phyloP scores from a whole-genome alignment of 2,113 vertebrate genomes.

The Accipiter cooperii region DNA sequence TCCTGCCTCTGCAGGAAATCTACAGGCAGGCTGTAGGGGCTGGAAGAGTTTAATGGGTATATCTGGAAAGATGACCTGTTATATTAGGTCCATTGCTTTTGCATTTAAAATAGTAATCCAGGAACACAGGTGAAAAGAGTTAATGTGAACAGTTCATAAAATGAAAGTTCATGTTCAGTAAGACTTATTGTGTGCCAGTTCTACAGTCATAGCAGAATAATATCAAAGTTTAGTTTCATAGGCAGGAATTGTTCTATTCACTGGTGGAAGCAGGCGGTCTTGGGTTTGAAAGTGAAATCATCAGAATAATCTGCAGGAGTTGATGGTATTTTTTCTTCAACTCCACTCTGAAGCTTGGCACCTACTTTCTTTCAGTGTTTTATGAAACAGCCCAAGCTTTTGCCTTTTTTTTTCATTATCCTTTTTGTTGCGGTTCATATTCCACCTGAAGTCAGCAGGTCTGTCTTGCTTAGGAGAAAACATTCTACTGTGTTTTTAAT shows the following conservation, averaged over 20 bases:
- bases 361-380: not conserved
- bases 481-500: not conserved
- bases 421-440: not conserved
- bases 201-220: not conserved
- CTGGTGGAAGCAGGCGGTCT: not conserved
- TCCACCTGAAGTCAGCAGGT: not conserved
- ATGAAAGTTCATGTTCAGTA: not conserved
- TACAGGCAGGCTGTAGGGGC: not conserved
- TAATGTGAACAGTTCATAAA: not conserved
- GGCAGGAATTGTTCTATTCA: not conserved
- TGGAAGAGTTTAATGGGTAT: not conserved
- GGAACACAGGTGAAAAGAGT: not conserved
- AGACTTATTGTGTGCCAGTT: not conserved
- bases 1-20: not conserved
- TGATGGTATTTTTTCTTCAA: not conserved
- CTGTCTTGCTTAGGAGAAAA: not conserved
- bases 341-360: not conserved
- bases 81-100: not conserved
- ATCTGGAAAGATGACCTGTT: not conserved
- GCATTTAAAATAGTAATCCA: not conserved
- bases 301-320: not conserved
- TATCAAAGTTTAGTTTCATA: not conserved
- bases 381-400: not conserved
- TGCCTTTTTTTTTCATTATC: not conserved
- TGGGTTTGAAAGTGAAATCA: not conserved